A percentile compares a stretch with the other conserved stretches of the same genome.
Evolutionary conservation across 1,140 invertebrate species (phyloP).

Genomic region (Ridgeia piscesae): DNA sequence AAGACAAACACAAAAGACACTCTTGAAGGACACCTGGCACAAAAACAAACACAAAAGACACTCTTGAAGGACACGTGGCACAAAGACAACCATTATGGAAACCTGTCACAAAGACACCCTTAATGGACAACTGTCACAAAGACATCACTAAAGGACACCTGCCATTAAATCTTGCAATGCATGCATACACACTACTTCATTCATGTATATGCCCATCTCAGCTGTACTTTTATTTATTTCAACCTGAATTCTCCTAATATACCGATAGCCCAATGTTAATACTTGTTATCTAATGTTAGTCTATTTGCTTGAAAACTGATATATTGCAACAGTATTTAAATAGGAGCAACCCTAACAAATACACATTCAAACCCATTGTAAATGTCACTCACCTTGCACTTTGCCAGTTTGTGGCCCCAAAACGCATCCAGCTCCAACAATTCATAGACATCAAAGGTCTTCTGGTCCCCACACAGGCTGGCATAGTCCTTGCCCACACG

Average conservation of each 20-base stretch:
- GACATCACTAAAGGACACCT: not conserved
- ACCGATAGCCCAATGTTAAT: too few relatives aligned
- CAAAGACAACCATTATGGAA: not conserved
- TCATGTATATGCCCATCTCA: not conserved
- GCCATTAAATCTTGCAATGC: not conserved
- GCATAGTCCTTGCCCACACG: not conserved
- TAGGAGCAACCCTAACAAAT: not conserved
- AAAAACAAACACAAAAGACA: not conserved
- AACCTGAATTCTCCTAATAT: not conserved
- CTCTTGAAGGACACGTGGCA: not conserved
- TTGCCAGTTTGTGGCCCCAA: not conserved
- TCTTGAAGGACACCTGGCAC: not conserved
- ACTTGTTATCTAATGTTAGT: not conserved
- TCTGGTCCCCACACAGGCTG: not conserved
- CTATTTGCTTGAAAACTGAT: not conserved
- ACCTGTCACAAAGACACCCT: not conserved
- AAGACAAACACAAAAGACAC: not conserved
- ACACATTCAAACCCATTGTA: not conserved
- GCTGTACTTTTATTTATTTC: not conserved
- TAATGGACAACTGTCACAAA: not conserved
- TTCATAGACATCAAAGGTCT: not conserved
- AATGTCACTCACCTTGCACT: not conserved
- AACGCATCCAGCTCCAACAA: not conserved
- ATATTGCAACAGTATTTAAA: not conserved
- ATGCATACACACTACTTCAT: not conserved